Evolutionary conservation across 2,888 invertebrate species (phyloP), one percentile per base, ranked within the genome.

Genomic region (Auanema sp.): DNA sequence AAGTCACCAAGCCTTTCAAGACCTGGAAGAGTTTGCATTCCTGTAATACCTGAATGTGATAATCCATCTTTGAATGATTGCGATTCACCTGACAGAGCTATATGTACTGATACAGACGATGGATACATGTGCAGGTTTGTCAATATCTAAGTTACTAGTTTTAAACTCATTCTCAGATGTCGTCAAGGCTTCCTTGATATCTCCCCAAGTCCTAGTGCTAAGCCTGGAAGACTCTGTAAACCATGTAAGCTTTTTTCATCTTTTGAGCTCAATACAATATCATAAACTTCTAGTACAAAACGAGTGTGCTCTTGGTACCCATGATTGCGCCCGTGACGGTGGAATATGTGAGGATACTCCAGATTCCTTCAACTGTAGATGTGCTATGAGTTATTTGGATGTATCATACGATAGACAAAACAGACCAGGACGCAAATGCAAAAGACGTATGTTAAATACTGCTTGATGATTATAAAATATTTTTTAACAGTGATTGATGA

Each of bases 401-500:
- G 83, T 83, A 8, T 81, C 81, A 23, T 76, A 75, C 44, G 83
- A 83, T 58, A 69, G 79, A 0, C 58, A 59, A 11, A 79, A 71
- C 42, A 64, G 79, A 52, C 83, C 83, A 2, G 83, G 83, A 50
- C 67, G 83, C 44, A 81, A 83, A 56, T 83, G 83, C 72, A 82
- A 82, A 60, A 58, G 75, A 64, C 56, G 77, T 77, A 53, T 65
- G 71, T 65, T 54, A 21, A 11, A 10, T 33, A 33, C 3, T 3
- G 3, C 8, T 3, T 33, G 33, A 33, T 33, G 8, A 33, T 33
- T 5, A 5, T 33, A 3, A 33, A 33, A 33, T 33, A 3, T 55
- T 44, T 41, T 55, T 54, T 84, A 85, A 63, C 85, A 89, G 93
- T 94, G 86, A 93, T 93, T 83, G 90, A 94, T 83, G 94, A 94